These are phyloP conservation scores for Eupelmus urozonus DNA, from an alignment of 2,888 invertebrate species.

Conservation along the genomic window DNA sequence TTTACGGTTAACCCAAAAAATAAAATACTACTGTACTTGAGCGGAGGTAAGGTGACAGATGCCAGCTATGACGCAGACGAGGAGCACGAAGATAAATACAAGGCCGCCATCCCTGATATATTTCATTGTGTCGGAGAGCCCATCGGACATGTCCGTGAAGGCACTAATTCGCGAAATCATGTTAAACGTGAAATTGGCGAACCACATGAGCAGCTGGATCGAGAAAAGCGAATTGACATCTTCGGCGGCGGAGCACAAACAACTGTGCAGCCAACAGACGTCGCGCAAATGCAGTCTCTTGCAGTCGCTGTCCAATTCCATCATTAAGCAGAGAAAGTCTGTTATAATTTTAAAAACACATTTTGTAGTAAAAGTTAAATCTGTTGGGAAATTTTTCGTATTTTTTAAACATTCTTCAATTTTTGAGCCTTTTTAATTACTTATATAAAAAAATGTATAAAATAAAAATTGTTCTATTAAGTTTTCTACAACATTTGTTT, in stretches of 20 bases:
- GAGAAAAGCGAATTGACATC: slow-evolving; percentile 65
- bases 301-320: neutral
- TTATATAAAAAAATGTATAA: too few species aligned
- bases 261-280: slow-evolving; percentile 66
- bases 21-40: slow-evolving; percentile 7
- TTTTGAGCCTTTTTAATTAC: too few species aligned
- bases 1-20: neutral
- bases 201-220: slow-evolving; percentile 65
- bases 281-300: slow-evolving; percentile 53
- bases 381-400: neutral
- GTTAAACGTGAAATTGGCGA: slow-evolving; percentile 64
- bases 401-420: neutral
- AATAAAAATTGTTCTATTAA: too few species aligned
- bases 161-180: slow-evolving; percentile 65
- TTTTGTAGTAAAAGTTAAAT: neutral
- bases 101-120: slow-evolving; percentile 1
- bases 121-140: neutral
- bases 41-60: slow-evolving; percentile 22
- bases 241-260: slow-evolving; percentile 63
- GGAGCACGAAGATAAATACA: neutral
- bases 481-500: too few species aligned
- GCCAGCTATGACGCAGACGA: neutral
- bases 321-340: too few species aligned
- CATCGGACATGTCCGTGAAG: slow-evolving; percentile 38
- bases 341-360: too few species aligned